A percentile compares a stretch with the other conserved stretches of the same genome.
Evolutionary conservation across 2,888 invertebrate genomes (phyloP).

Genomic region (Oscheius sp.): DNA sequence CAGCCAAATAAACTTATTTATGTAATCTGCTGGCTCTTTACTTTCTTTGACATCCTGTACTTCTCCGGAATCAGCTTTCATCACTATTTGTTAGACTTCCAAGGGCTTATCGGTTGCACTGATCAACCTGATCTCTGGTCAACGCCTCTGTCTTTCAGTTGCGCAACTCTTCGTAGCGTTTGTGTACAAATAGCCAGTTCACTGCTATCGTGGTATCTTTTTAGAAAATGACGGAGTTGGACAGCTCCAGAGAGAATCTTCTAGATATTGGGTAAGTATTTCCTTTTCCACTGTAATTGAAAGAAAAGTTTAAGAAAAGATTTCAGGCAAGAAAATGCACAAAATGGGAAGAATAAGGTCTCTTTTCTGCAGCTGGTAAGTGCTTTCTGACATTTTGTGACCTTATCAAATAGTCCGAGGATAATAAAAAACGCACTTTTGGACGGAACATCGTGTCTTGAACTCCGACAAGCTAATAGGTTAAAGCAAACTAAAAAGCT

Average conservation of each 20-base stretch:
- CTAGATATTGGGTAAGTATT: slow-evolving; percentile 2
- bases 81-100: too few species aligned
- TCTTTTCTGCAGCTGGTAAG: slow-evolving; percentile 17
- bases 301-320: neutral
- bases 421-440: neutral
- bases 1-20: too few species aligned
- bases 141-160: too few species aligned
- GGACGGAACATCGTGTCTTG: too few species aligned
- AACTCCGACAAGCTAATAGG: neutral
- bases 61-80: too few species aligned
- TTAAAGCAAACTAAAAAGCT: neutral
- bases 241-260: slow-evolving; percentile 24
- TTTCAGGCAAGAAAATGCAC: neutral
- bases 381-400: neutral
- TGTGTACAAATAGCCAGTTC: too few species aligned
- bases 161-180: too few species aligned
- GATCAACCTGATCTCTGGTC: too few species aligned
- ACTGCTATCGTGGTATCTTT: too few species aligned
- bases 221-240: neutral
- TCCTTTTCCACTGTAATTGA: neutral
- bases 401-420: neutral
- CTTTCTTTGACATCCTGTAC: too few species aligned
- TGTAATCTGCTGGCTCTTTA: too few species aligned
- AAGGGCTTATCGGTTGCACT: too few species aligned
- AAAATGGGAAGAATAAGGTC: slow-evolving; percentile 7